phyloP scores from a whole-genome alignment of 2,888 invertebrate genomes.

The Protonemura montana region DNA sequence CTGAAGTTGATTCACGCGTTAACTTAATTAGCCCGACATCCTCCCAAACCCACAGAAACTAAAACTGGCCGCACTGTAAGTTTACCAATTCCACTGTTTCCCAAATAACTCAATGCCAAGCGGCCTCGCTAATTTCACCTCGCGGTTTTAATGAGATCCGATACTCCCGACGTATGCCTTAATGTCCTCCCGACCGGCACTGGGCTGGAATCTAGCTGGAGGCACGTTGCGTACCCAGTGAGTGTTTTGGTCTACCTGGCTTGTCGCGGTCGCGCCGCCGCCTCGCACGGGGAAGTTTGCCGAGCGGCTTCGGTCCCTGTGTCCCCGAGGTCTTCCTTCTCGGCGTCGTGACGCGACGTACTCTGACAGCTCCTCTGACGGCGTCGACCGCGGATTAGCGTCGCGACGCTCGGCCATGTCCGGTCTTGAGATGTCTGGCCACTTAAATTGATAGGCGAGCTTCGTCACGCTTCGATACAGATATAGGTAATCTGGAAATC shows the following conservation, averaged over 20 bases:
- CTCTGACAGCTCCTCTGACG: background rate
- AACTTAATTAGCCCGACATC: background rate
- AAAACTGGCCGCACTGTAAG: background rate
- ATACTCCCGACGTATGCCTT: background rate
- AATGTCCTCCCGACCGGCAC: background rate
- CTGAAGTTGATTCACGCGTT: background rate
- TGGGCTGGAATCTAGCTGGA: background rate
- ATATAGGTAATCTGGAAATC: too few relatives aligned
- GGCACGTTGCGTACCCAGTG: background rate
- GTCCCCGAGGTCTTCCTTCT: background rate
- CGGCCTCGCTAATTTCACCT: background rate
- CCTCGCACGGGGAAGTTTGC: background rate
- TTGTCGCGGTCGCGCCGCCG: background rate
- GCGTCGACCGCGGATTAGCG: too few relatives aligned
- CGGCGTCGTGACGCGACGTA: background rate
- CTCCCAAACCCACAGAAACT: background rate
- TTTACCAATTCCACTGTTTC: background rate
- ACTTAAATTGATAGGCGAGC: too few relatives aligned
- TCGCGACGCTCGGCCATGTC: too few relatives aligned
- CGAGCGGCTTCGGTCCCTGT: background rate
- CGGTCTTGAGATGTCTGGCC: too few relatives aligned
- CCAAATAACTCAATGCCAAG: conserved; percentile 3
- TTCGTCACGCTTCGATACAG: too few relatives aligned
- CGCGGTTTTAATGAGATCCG: background rate
- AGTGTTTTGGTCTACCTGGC: background rate